Evolutionary conservation across 2,888 invertebrate genomes (phyloP).

Genomic region (Gerris lacustris): DNA sequence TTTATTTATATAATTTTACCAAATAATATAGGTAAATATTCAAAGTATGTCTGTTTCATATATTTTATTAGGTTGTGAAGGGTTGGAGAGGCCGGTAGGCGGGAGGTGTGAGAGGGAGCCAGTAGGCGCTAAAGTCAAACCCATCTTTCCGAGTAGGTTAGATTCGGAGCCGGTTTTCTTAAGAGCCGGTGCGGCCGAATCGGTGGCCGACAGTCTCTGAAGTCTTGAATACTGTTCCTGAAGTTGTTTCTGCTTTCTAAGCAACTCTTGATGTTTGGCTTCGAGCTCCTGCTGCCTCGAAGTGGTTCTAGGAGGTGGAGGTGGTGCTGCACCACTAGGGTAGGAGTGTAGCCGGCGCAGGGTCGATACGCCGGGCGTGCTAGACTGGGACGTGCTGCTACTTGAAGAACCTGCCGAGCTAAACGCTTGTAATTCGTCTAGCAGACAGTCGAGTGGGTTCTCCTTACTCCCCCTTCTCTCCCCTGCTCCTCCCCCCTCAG

Average conservation of each 20-base stretch:
- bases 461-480: slow-evolving; percentile 63
- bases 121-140: slow-evolving; percentile 50
- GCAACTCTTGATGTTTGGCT: slow-evolving; percentile 71
- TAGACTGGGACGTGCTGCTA: neutral
- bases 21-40: slow-evolving; percentile 38
- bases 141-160: slow-evolving; percentile 72
- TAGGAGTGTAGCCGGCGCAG: slow-evolving; percentile 69
- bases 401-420: slow-evolving; percentile 29
- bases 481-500: slow-evolving; percentile 41
- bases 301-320: slow-evolving; percentile 54
- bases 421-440: slow-evolving; percentile 86
- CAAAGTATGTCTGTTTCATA: slow-evolving; percentile 92
- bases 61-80: slow-evolving; percentile 53
- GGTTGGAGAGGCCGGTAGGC: slow-evolving; percentile 26
- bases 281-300: slow-evolving; percentile 63
- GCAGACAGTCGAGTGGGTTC: slow-evolving; percentile 94
- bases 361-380: slow-evolving; percentile 31
- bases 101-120: slow-evolving; percentile 53
- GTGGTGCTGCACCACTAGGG: slow-evolving; percentile 58
- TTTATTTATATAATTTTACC: too few species aligned
- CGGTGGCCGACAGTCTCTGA: slow-evolving; percentile 54
- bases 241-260: slow-evolving; percentile 74
- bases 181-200: slow-evolving; percentile 56
- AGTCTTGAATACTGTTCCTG: slow-evolving; percentile 85
- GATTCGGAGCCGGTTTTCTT: slow-evolving; percentile 84